A percentile compares a stretch with the other conserved stretches of the same genome.
These are phyloP conservation scores for Enteromius thamalakanensis DNA, from an alignment of 2,797 vertebrate genomes.

Conservation along the genomic window DNA sequence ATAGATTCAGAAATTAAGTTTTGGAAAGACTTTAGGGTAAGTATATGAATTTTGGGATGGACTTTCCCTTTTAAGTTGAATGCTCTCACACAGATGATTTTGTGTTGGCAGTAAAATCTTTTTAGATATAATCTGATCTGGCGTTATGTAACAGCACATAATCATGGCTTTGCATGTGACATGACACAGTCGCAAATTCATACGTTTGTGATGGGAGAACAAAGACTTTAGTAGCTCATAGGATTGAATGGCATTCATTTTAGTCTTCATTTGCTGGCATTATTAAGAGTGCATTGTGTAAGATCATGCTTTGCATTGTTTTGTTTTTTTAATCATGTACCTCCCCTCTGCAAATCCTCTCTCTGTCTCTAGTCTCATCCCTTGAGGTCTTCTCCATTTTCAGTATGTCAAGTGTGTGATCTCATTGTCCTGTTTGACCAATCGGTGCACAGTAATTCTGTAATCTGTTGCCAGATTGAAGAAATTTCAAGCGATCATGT, in stretches of 20 bases:
- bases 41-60: neutral
- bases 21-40: neutral
- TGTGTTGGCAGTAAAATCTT: constrained; percentile 7
- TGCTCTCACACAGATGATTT: neutral
- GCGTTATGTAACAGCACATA: constrained; percentile 13
- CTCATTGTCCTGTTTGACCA: constrained; percentile 58
- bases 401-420: constrained; percentile 53
- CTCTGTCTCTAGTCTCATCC: constrained; percentile 63
- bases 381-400: constrained; percentile 52
- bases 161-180: constrained; percentile 36
- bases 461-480: constrained; percentile 39
- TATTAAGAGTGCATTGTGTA: constrained; percentile 56
- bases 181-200: neutral
- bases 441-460: constrained; percentile 36
- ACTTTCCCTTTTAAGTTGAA: constrained; percentile 16
- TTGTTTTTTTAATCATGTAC: constrained; percentile 48
- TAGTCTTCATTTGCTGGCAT: constrained; percentile 4
- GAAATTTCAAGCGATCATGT: neutral
- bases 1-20: neutral
- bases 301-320: constrained; percentile 15
- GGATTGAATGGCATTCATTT: constrained; percentile 24
- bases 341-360: constrained; percentile 43
- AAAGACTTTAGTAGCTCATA: constrained; percentile 31
- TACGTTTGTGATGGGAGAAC: constrained; percentile 23
- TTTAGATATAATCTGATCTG: constrained; percentile 10